Conservation (phyloP, 2,888 invertebrate genomes). For the Nomada fucata region DNA sequence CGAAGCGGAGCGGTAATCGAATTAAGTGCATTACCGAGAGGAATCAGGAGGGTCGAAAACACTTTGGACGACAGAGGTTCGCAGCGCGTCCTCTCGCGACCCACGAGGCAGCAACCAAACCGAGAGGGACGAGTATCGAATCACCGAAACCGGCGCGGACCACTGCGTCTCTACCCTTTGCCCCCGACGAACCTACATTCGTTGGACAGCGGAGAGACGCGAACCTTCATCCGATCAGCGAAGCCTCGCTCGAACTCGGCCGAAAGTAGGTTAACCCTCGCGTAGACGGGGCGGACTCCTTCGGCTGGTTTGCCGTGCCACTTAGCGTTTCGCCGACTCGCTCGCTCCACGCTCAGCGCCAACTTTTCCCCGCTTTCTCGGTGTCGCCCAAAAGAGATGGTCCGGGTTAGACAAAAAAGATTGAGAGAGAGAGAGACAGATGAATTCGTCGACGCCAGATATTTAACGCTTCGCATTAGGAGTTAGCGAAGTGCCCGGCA, state of each 20-base stretch:
- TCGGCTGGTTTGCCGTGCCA: background rate
- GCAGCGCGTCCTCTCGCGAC: background rate
- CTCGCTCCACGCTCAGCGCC: background rate
- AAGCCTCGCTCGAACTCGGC: conserved; percentile 11
- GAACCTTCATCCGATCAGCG: conserved; percentile 3
- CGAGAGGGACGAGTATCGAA: background rate
- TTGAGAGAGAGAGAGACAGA: background rate
- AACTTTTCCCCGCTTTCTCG: background rate
- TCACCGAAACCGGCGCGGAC: background rate
- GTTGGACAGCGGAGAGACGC: background rate
- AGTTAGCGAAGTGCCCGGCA: background rate
- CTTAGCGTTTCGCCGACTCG: conserved; percentile 7
- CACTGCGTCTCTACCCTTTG: background rate
- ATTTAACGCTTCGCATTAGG: background rate
- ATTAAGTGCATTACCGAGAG: conserved; percentile 46
- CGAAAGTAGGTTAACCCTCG: conserved; percentile 31
- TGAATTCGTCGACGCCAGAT: conserved; percentile 1
- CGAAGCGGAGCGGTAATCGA: conserved; percentile 52
- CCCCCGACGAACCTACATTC: background rate
- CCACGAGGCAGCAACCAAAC: background rate
- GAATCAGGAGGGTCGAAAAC: conserved; percentile 17
- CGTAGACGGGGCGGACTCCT: background rate
- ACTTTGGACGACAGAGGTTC: conserved; percentile 18
- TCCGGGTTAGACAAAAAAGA: background rate
- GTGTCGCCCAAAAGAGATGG: background rate